Evolutionary conservation across 2,113 vertebrate genomes (phyloP).

Genomic region (Ptyas mucosa): DNA sequence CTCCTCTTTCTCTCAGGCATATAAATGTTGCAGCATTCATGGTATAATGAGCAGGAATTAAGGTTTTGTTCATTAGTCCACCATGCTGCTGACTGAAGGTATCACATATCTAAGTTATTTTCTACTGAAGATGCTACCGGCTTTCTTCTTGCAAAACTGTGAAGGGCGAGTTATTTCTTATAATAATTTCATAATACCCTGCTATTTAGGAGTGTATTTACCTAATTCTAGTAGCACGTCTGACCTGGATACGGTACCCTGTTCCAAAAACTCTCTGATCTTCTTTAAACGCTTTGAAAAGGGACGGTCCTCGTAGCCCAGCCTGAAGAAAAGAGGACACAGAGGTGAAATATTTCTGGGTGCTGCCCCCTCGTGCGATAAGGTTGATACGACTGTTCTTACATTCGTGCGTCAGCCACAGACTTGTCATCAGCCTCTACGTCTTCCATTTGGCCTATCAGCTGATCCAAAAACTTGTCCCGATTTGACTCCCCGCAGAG

Average conservation of each 20-base stretch:
- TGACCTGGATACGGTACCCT: conserved; percentile 80
- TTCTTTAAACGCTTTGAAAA: conserved; percentile 89
- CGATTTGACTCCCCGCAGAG: conserved; percentile 83
- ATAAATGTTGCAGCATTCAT: not conserved
- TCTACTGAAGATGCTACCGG: not conserved
- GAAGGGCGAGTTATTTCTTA: not conserved
- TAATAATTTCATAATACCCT: accelerated
- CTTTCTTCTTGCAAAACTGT: not conserved
- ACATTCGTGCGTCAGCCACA: conserved; percentile 86
- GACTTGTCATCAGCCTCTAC: conserved; percentile 83
- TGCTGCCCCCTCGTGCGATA: not conserved
- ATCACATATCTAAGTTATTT: not conserved
- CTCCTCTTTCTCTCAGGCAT: not conserved
- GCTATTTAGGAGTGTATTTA: conserved; percentile 59
- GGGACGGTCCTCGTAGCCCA: conserved; percentile 89
- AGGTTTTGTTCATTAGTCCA: no score
- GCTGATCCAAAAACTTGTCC: conserved; percentile 81
- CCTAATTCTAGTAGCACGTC: conserved; percentile 91
- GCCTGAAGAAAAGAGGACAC: conserved; percentile 64
- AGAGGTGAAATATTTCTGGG: not conserved
- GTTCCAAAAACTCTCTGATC: conserved; percentile 86
- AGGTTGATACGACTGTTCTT: conserved; percentile 44
- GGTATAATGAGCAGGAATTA: not conserved
- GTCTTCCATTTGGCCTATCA: conserved; percentile 91
- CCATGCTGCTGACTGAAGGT: not conserved